Evolutionary conservation across 2,888 invertebrate genomes (phyloP), one percentile per base, ranked within the genome.

Genomic region (Xanthia togata): DNA sequence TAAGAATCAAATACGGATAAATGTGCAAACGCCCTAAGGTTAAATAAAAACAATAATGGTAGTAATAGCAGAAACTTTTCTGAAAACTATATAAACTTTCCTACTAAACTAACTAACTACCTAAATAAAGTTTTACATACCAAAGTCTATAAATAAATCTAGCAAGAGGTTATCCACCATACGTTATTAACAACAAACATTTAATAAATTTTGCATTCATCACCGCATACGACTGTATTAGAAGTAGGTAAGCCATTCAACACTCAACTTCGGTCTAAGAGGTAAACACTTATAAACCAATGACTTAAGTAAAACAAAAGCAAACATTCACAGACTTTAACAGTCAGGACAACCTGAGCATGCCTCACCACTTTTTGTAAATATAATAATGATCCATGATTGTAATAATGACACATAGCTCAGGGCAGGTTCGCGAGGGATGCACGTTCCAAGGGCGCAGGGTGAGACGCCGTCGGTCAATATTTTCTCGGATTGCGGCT

Each of bases 401-500:
- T 59, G 35, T 59, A 70, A 71, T 57, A 72, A 73, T 73, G 60
- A 59, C 50, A 71, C 44, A 71, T 57, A 62, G 57, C 57, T 60
- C 1, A 38, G 67, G 50, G 67, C 57, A 55, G 44, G 59, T 47
- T 63, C 59, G 23, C 44, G 57, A 31, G 72, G 38, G 70, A 78
- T 73, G 68, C 78, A 68, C 76, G 76, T 73, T 65, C 53, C 80
- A 78, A 83, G 85, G 84, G 78, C 78, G 67, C 53, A 35, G 65
- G 63, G 78, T 26, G 68, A 76, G 82, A 83, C 81, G 64, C 69
- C 79, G 76, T 84, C 75, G 76, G 89, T 88, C 87, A 91, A 90
- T 87, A 90, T 91, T 90, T 90, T 83, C 88, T 79, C 82, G 82
- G 88, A 89, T 90, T 90, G 90, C 82, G 89, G 90, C 82, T 81